Evolutionary conservation across 2,113 vertebrate species (phyloP), one percentile per base, ranked within the genome.

Genomic region (Anoplopoma fimbria): DNA sequence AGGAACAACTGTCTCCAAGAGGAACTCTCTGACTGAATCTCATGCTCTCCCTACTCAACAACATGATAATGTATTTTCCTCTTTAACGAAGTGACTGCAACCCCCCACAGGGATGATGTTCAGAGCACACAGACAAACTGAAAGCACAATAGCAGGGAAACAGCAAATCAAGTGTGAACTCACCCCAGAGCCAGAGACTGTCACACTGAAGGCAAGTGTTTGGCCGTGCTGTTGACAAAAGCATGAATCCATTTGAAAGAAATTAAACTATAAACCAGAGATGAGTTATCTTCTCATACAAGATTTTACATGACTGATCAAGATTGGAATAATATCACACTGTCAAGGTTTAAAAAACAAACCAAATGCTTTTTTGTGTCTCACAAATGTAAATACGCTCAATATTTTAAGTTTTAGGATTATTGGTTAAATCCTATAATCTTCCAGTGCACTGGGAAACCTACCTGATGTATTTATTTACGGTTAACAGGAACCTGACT

Each of bases 11-110:
- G 80, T 89, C 85, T 92, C 75, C 19, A 0, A 84, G 82, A 88
- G 88, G 86, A 88, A 88, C 86, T 90, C 77, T 84, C 75, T 64
- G 63, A 72, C 82, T 85, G 75, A 63, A 85, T 86, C 60, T 77
- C 34, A 33, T 45, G 70, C 64, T 82, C 68, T 76, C 68, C 61
- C 69, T 69, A 9, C 85, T 83, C 63, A 75, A 31, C 69, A 79
- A 85, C 86, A 82, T 60, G 75, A 82, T 87, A 87, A 88, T 82
- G 83, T 49, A 65, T 88, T 88, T 88, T 34, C 58, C 51, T 87
- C 12, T 53, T 13, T 87, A 87, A 89, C 88, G 51, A 92, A 92
- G 86, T 87, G 87, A 78, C 71, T 81, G 75, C 53, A 72, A 69
- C 72, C 83, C 65, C 84, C 84, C 63, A 79, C 21, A 25, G 65